Percentiles rank a stretch among this genome's conserved stretches.
Evolutionary conservation across 1,140 invertebrate species (phyloP).

Genomic region (Nylanderia fulva): DNA sequence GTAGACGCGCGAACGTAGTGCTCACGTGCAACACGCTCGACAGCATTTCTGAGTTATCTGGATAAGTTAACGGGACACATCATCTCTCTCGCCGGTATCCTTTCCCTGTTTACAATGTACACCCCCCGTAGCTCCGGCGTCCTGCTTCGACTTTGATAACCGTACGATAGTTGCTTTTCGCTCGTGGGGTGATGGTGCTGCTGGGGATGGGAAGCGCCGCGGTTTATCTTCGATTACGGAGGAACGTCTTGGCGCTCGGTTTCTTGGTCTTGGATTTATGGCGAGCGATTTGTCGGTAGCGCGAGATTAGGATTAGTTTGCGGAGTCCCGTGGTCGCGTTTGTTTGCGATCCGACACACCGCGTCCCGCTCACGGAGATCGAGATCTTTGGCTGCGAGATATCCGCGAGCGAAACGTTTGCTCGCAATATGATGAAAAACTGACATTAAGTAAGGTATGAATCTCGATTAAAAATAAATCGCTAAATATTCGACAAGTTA

Average conservation of each 20-base stretch:
- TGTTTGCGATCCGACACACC: constrained; percentile 75
- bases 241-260: constrained; percentile 75
- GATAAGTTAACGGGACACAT: constrained; percentile 73
- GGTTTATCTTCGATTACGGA: constrained; percentile 84
- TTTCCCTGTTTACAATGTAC: constrained; percentile 64
- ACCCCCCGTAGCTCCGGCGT: constrained; percentile 67
- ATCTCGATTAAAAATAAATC: not conserved
- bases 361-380: constrained; percentile 65
- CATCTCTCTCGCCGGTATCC: constrained; percentile 69
- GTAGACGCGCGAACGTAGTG: constrained; percentile 39
- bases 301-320: constrained; percentile 84
- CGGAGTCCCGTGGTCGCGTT: constrained; percentile 74
- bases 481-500: not conserved
- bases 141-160: constrained; percentile 73
- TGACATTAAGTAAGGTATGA: not conserved
- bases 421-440: not conserved
- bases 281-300: constrained; percentile 85
- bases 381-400: constrained; percentile 60
- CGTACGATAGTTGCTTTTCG: constrained; percentile 75
- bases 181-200: constrained; percentile 49
- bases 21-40: constrained; percentile 66
- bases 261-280: constrained; percentile 83
- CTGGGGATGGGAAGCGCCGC: constrained; percentile 43
- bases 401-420: constrained; percentile 33
- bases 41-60: constrained; percentile 78